A percentile compares a stretch with the other conserved stretches of the same genome.
phyloP scores from a whole-genome alignment of 2,888 invertebrate species.

The Vannuccia rotundouncinata region DNA sequence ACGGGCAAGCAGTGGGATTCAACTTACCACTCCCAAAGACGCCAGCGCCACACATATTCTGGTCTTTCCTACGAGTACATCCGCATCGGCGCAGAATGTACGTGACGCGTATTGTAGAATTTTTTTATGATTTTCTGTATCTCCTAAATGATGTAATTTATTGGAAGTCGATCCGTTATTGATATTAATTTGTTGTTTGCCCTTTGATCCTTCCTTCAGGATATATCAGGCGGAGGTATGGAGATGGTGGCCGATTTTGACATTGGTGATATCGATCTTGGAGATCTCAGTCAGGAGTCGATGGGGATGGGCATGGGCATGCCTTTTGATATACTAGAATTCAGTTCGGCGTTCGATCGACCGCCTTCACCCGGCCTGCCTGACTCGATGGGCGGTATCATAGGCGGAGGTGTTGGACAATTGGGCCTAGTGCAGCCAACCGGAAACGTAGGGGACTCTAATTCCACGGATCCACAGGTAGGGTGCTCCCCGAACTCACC shows the following conservation, averaged over 20 bases:
- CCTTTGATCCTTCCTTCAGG: not conserved
- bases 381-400: not conserved
- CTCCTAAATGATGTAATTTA: too few species aligned
- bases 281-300: not conserved
- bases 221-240: constrained; percentile 33
- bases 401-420: not conserved
- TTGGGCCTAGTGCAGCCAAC: not conserved
- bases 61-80: constrained; percentile 82
- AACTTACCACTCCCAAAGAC: constrained; percentile 41
- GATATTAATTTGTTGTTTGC: not conserved
- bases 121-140: too few species aligned
- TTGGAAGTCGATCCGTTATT: too few species aligned
- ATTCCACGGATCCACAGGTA: not conserved
- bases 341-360: too few species aligned
- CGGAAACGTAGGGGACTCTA: not conserved
- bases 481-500: not conserved
- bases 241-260: not conserved
- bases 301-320: not conserved
- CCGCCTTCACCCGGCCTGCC: too few species aligned
- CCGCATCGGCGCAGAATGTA: constrained; percentile 58
- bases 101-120: not conserved
- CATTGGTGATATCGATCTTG: not conserved
- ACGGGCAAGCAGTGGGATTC: constrained; percentile 50
- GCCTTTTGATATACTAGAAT: too few species aligned
- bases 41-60: constrained; percentile 79